Evolutionary conservation across 2,888 invertebrate genomes (phyloP), one percentile per base, ranked within the genome.

Genomic region (Philereme transversata): DNA sequence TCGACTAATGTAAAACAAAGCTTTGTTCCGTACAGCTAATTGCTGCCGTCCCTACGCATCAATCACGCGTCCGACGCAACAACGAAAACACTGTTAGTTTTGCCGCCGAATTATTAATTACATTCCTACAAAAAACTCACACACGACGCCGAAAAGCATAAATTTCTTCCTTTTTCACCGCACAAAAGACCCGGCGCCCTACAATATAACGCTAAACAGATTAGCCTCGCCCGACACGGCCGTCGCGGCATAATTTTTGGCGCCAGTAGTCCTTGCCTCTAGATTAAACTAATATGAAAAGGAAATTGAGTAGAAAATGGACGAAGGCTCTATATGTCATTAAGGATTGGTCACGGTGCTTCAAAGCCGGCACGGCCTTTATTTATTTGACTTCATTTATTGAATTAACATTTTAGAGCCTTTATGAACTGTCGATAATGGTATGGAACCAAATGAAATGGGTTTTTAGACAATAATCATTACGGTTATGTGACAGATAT

Each of bases 61-160:
- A 90, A 91, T 92, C 91, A 91, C 80, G 51, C 67, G 65, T 74
- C 74, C 76, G 84, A 82, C 82, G 82, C 78, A 79, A 84, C 85
- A 88, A 89, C 90, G 84, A 91, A 90, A 92, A 92, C 92, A 92
- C 92, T 93, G 93, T 93, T 93, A 92, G 93, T 92, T 93, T 93
- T 92, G 91, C 93, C 92, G 92, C 92, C 89, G 90, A 92, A 92
- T 92, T 92, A 92, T 92, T 92, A 92, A 92, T 92, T 92, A 92
- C 92, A 90, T 90, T 90, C 88, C 72, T 76, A 90, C 88, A 92
- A 92, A 91, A 92, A 92, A 91, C 88, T 83, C 80, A 86, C 88
- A 90, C 90, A 90, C 87, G 87, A 83, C 78, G 88, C 91, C 92
- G 92, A 89, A 90, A 88, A 87, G 87, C 88, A 92, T 91, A 92